A percentile compares a stretch with the other conserved stretches of the same genome.
Conservation (phyloP, 2,113 vertebrate species). For the Thinocorus orbignyianus region DNA sequence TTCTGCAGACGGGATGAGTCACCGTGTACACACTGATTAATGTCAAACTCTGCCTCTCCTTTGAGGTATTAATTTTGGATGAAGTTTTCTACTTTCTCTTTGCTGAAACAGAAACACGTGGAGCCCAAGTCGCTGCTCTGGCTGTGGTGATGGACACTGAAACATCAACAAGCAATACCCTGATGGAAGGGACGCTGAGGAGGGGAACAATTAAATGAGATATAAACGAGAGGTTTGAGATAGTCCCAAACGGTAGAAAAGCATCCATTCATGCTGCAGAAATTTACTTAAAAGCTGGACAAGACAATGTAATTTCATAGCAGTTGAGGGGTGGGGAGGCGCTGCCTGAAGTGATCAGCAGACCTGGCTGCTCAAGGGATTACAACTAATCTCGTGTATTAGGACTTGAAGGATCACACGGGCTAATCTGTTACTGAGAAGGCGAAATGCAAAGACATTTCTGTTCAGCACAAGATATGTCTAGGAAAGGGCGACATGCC, state of each 20-base stretch:
- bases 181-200: neutral
- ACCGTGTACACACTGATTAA: neutral
- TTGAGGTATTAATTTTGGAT: slow-evolving; percentile 6
- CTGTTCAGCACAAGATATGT: neutral
- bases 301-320: neutral
- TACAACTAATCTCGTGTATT: slow-evolving; percentile 10
- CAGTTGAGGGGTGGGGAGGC: neutral
- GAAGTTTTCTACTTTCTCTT: neutral
- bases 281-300: neutral
- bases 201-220: neutral
- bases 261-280: neutral
- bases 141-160: neutral
- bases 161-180: neutral
- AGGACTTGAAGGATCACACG: slow-evolving; percentile 6
- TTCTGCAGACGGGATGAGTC: slow-evolving; percentile 5
- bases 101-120: neutral
- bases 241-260: neutral
- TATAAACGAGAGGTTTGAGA: neutral
- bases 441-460: slow-evolving; percentile 30
- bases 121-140: neutral
- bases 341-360: neutral
- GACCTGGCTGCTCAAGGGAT: neutral
- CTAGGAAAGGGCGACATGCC: neutral
- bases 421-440: slow-evolving; percentile 42
- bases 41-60: slow-evolving; percentile 27